Evolutionary conservation across 2,113 vertebrate species (phyloP).

Genomic region (Burhinus bistriatus): DNA sequence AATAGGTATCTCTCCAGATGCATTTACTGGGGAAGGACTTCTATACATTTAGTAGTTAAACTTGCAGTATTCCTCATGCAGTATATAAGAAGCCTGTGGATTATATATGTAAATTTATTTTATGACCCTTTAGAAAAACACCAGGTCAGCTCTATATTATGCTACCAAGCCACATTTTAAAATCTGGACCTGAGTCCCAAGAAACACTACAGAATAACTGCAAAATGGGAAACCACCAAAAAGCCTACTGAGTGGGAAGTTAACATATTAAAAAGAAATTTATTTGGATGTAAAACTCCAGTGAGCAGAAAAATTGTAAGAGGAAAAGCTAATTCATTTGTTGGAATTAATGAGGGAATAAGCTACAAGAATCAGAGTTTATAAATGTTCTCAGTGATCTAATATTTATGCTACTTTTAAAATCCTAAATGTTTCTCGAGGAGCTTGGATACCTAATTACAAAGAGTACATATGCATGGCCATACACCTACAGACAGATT

Average conservation of each 20-base stretch:
- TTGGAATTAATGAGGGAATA: not conserved
- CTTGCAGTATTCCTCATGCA: not conserved
- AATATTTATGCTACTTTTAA: not conserved
- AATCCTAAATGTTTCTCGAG: not conserved
- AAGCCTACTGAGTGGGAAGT: not conserved
- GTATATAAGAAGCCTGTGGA: not conserved
- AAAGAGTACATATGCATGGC: not conserved
- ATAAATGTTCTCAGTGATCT: not conserved
- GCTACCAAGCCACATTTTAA: not conserved
- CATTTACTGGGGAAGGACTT: not conserved
- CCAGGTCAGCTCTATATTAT: not conserved
- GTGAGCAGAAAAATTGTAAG: not conserved
- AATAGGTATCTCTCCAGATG: not conserved
- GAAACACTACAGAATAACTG: not conserved
- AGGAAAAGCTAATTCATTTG: not conserved
- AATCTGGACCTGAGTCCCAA: not conserved
- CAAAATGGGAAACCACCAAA: not conserved
- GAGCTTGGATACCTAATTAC: not conserved
- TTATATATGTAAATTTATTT: not conserved
- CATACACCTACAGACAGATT: not conserved
- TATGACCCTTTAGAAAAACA: not conserved
- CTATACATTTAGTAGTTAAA: not conserved
- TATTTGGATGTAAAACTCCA: not conserved
- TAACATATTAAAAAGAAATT: not conserved
- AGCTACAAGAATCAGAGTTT: not conserved